A percentile compares a stretch with the other conserved stretches of the same genome.
Conservation (phyloP, 2,888 invertebrate genomes). For the Agrotis puta region DNA sequence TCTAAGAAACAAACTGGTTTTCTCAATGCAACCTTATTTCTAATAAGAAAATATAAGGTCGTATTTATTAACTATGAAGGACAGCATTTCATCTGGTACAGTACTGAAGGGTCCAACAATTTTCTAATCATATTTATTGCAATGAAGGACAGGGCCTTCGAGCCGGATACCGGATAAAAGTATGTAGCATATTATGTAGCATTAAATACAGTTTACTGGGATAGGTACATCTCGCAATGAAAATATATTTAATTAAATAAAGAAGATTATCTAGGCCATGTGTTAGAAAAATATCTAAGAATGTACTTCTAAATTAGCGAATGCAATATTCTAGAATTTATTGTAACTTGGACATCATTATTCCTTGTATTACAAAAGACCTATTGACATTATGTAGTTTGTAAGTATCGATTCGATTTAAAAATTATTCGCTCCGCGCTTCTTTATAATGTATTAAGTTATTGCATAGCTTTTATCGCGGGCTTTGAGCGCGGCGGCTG, state of each 20-base stretch:
- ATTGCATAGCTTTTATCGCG: no score
- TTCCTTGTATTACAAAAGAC: no score
- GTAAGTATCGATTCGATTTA: no score
- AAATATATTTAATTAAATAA: not conserved
- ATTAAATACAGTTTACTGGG: not conserved
- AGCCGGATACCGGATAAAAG: not conserved
- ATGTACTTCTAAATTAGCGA: not conserved
- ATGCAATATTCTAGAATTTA: no score
- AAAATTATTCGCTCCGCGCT: no score
- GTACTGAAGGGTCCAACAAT: not conserved
- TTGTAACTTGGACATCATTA: no score
- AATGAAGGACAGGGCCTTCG: conserved; percentile 4
- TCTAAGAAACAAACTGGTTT: not conserved
- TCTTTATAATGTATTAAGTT: no score
- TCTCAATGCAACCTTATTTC: not conserved
- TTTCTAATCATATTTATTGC: conserved; percentile 26
- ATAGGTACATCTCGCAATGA: not conserved
- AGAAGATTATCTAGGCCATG: not conserved
- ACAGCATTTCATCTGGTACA: not conserved
- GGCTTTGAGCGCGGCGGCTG: no score
- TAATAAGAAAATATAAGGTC: not conserved
- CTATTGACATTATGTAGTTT: no score
- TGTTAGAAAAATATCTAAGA: not conserved
- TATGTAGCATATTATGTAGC: not conserved
- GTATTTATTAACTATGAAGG: not conserved